Conservation (phyloP, 2,113 vertebrate genomes). For the Hoplias malabaricus region DNA sequence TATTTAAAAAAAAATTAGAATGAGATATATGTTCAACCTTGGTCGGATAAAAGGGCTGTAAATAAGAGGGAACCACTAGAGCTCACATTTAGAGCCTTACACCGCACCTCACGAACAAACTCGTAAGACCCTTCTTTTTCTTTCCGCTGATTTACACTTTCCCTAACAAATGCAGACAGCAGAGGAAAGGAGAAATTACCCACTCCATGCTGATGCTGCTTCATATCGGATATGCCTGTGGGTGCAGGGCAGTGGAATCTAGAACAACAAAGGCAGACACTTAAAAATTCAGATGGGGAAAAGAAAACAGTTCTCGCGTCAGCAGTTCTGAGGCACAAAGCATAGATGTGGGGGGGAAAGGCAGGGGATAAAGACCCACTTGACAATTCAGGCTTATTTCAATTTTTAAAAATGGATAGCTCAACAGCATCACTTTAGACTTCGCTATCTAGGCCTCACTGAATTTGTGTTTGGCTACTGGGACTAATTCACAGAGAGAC, state of each 20-base stretch:
- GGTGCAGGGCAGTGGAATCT: conserved; percentile 24
- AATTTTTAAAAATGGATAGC: not conserved
- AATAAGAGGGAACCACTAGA: conserved; percentile 14
- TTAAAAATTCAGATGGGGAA: conserved; percentile 38
- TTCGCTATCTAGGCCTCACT: not conserved
- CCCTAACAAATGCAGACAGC: conserved; percentile 43
- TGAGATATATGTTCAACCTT: not conserved
- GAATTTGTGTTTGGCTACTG: not conserved
- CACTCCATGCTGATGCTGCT: conserved; percentile 19
- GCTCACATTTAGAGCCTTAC: not conserved
- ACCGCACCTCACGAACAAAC: conserved; percentile 4
- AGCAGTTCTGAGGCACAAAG: conserved; percentile 17
- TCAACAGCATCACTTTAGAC: not conserved
- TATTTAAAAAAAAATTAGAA: not conserved
- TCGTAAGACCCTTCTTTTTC: not conserved
- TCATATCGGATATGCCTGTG: conserved; percentile 27
- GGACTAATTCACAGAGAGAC: not conserved
- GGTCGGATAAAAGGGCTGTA: not conserved
- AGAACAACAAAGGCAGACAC: conserved; percentile 31
- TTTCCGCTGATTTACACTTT: conserved; percentile 16
- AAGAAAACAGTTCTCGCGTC: conserved; percentile 13
- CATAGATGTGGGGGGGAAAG: conserved; percentile 1
- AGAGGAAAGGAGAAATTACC: conserved; percentile 42
- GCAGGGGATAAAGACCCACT: not conserved
- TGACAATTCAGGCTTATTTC: not conserved